A percentile compares a stretch with the other conserved stretches of the same genome.
Evolutionary conservation across 2,888 invertebrate species (phyloP).

Genomic region (Sarcophaga rosellei): DNA sequence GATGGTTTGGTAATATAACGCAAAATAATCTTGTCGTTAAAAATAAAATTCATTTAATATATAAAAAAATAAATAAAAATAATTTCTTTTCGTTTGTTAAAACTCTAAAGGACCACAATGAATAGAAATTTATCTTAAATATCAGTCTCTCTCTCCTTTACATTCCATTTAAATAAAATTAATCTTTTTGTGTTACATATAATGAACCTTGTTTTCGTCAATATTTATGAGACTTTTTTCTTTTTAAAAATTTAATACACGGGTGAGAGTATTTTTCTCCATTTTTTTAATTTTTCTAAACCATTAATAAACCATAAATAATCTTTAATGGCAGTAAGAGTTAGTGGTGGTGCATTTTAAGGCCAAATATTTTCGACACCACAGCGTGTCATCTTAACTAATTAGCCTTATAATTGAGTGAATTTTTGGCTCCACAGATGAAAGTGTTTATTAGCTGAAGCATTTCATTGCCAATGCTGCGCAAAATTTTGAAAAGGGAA

Average conservation of each 20-base stretch:
- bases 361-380: not conserved
- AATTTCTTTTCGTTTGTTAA: no score
- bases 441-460: conserved; percentile 2
- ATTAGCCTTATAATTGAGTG: not conserved
- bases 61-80: no score
- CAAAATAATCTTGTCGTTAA: no score
- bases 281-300: not conserved
- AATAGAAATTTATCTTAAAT: no score
- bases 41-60: no score
- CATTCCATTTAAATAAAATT: no score
- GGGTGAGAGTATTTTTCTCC: no score
- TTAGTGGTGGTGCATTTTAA: not conserved
- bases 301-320: not conserved
- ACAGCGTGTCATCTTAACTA: not conserved
- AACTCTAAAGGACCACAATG: no score
- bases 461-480: not conserved
- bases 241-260: not conserved
- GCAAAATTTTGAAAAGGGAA: not conserved
- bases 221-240: not conserved
- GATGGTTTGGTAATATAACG: no score
- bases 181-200: no score
- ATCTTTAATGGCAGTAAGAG: not conserved
- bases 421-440: not conserved
- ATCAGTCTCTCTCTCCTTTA: no score
- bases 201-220: no score